Percentiles rank a stretch among this genome's conserved stretches.
phyloP scores from a whole-genome alignment of 2,888 invertebrate genomes.

The Gymnoscelis rufifasciata region DNA sequence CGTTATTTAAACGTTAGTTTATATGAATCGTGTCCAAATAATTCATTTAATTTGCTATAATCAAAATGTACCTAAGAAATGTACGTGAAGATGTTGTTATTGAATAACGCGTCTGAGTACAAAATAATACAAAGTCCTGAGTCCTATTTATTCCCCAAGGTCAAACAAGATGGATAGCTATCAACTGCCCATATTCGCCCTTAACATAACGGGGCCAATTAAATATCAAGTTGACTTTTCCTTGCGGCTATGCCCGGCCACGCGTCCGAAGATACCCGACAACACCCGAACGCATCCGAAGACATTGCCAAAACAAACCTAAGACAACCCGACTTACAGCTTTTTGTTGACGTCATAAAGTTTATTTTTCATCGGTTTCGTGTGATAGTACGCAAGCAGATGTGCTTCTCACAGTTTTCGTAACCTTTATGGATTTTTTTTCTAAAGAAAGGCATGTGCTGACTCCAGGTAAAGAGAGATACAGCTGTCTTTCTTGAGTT shows the following conservation, averaged over 20 bases:
- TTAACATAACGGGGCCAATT: constrained; percentile 43
- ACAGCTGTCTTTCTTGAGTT: constrained; percentile 53
- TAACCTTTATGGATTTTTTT: constrained; percentile 68
- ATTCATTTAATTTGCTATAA: too few relatives aligned
- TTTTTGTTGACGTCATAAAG: constrained; percentile 6
- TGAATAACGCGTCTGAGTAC: too few relatives aligned
- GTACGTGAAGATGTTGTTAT: too few relatives aligned
- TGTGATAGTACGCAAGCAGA: constrained; percentile 49
- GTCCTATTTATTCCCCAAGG: constrained; percentile 7
- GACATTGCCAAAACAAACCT: constrained; percentile 42
- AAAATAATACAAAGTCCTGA: too few relatives aligned
- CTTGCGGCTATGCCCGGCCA: constrained; percentile 46
- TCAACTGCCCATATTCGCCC: constrained; percentile 38
- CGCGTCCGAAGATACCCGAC: constrained; percentile 56
- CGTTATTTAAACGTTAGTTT: too few relatives aligned
- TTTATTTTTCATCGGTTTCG: constrained; percentile 25
- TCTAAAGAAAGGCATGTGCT: constrained; percentile 65
- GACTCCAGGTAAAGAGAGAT: constrained; percentile 57
- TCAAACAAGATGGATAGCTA: constrained; percentile 3
- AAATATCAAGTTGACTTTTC: constrained; percentile 38
- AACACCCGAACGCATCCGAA: constrained; percentile 49
- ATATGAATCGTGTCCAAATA: too few relatives aligned
- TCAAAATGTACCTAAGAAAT: too few relatives aligned
- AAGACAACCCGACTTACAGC: constrained; percentile 21
- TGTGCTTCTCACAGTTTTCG: constrained; percentile 66